A percentile compares a stretch with the other conserved stretches of the same genome.
Conservation (phyloP, 1,140 invertebrate species). For the Chrysopa pallens region DNA sequence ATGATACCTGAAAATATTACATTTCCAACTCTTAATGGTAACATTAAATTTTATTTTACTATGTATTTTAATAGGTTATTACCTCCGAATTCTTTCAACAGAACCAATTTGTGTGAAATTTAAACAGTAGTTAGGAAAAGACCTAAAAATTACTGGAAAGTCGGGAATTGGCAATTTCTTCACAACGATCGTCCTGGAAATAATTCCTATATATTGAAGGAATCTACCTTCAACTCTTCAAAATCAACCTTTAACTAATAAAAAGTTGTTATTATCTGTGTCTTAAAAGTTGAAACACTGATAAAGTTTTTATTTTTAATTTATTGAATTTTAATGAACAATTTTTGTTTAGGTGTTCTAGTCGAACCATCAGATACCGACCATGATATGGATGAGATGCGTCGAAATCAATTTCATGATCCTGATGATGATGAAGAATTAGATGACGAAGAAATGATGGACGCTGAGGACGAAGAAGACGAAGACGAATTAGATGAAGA, state of each 20-base stretch:
- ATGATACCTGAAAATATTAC: constrained; percentile 35
- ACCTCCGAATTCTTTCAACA: no score
- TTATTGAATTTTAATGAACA: neutral
- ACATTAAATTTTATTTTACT: no score
- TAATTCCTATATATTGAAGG: no score
- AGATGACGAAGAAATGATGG: neutral
- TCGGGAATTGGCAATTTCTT: no score
- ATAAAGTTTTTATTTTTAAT: neutral
- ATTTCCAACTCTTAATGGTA: constrained; percentile 44
- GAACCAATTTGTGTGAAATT: no score
- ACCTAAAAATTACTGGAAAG: no score
- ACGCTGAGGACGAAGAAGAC: neutral
- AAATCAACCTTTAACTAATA: neutral
- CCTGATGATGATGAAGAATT: neutral
- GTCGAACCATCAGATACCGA: neutral
- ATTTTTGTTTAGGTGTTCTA: neutral
- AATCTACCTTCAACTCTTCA: no score
- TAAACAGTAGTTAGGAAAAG: no score
- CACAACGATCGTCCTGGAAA: no score
- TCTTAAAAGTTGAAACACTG: neutral
- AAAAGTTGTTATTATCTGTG: neutral
- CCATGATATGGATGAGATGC: neutral
- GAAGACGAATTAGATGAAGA: neutral
- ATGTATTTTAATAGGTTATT: no score
- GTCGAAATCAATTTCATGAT: neutral